A percentile compares a stretch with the other conserved stretches of the same genome.
Evolutionary conservation across 2,797 vertebrate species (phyloP).

Genomic region (Salarias fasciatus): DNA sequence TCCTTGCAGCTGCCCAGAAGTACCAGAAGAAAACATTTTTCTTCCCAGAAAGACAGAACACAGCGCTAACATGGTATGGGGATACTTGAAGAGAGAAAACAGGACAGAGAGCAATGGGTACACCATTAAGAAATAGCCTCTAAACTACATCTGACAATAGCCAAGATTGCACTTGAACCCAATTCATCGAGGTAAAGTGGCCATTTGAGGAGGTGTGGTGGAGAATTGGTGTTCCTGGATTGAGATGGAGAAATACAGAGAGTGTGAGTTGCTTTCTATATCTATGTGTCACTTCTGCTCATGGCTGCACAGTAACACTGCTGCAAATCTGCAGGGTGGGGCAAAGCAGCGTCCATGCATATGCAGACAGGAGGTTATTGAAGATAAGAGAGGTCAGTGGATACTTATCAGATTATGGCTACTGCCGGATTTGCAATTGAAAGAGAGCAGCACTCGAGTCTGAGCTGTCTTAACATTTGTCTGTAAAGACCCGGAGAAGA

Average conservation of each 20-base stretch:
- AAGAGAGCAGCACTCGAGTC: background rate
- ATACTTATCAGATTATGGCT: no score
- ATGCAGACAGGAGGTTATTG: background rate
- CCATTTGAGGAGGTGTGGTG: conserved; percentile 67
- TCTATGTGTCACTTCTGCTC: conserved; percentile 42
- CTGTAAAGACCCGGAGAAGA: no score
- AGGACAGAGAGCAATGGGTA: conserved; percentile 63
- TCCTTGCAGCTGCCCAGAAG: conserved; percentile 33
- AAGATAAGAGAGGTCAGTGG: background rate
- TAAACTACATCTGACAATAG: conserved; percentile 83
- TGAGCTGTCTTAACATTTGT: no score
- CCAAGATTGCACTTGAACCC: conserved; percentile 80
- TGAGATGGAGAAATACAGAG: conserved; percentile 57
- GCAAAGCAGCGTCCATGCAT: background rate
- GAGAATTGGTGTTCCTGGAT: conserved; percentile 63
- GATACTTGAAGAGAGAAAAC: conserved; percentile 47
- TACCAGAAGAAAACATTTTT: conserved; percentile 65
- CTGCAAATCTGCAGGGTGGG: conserved; percentile 4
- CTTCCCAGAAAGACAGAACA: conserved; percentile 47
- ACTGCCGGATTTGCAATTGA: background rate
- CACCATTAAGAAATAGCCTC: conserved; percentile 79
- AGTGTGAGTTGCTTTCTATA: conserved; percentile 45
- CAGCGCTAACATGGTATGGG: conserved; percentile 47
- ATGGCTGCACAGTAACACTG: conserved; percentile 14
- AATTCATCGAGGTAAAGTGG: conserved; percentile 79